Percentiles rank a stretch among this genome's conserved stretches.
Conservation (phyloP, 2,888 invertebrate genomes). For the Apamea epomidion region DNA sequence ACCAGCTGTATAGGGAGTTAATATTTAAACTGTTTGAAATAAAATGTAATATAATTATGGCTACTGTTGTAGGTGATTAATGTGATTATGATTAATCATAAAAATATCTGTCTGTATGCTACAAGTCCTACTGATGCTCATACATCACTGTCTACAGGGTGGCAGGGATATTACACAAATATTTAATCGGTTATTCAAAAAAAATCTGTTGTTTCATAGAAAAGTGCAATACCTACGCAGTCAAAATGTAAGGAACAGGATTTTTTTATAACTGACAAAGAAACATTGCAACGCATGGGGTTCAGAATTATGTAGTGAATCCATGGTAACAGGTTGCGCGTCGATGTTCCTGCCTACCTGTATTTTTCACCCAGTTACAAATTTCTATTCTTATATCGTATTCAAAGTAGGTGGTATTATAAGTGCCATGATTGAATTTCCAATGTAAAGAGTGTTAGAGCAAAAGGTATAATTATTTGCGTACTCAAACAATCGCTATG, state of each 20-base stretch:
- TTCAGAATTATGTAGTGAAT: too few species aligned
- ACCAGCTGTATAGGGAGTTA: constrained; percentile 5
- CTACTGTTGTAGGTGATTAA: not conserved
- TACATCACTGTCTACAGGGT: not conserved
- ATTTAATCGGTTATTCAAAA: not conserved
- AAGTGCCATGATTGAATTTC: not conserved
- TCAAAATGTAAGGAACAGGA: not conserved
- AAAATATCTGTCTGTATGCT: not conserved
- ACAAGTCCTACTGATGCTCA: not conserved
- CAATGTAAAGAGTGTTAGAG: not conserved
- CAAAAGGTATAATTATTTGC: not conserved
- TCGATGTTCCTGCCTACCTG: too few species aligned
- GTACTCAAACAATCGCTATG: not conserved
- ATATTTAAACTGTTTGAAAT: constrained; percentile 13
- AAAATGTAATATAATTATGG: not conserved
- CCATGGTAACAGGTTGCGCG: too few species aligned
- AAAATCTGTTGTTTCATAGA: not conserved
- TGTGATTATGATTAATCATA: constrained; percentile 2
- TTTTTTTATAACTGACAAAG: not conserved
- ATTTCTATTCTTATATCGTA: not conserved
- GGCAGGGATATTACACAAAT: not conserved
- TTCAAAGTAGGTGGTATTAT: not conserved
- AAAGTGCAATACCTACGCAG: too few species aligned
- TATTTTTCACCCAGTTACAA: too few species aligned
- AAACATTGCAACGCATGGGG: too few species aligned